Evolutionary conservation across 1,140 invertebrate species (phyloP), one percentile per base, ranked within the genome.

Genomic region (Venustaconcha ellipsiformis): DNA sequence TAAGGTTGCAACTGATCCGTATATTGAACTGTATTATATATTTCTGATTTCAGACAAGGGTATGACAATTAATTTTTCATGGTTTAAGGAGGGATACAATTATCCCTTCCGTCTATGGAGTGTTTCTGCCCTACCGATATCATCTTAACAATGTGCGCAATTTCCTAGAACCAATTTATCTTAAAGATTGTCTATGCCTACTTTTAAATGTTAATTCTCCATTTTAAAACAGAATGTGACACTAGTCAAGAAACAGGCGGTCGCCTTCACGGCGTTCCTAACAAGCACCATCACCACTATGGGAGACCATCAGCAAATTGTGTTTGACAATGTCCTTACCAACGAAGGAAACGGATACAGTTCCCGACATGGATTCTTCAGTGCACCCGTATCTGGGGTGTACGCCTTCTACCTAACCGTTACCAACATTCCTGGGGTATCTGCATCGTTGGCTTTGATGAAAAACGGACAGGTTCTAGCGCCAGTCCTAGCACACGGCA

Each of bases 281-380:
- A 57, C 18, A 8, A 14, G 55, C 55, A n/a, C 26, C 18, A n/a
- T 68, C 5, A 23, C 17, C 17, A 14, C 55, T 48, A 11, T 68
- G 12, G 67, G 67, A 57, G 67, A 18, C n/a, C 30, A 68, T 56
- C 67, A 68, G 18, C 23, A 68, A 17, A 68, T 68, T 57, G 67
- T 68, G 11, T 68, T 64, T 65, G 70, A 65, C 37, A 18, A 37
- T 13, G 62, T 72, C 37, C 18, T 59, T 11, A 72, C 70, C n/a
- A 72, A 72, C 48, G 26, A 64, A 15, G 70, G 70, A 56, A 58
- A 72, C 67, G 62, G 18, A 3, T 72, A 72, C 56, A 72, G 58
- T 26, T 18, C 48, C 3, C 15, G 20, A n/a, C n/a, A 48, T 23
- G 71, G 62, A n/a, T 23, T 30, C 37, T 72, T 72, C 18, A 37